A percentile compares a stretch with the other conserved stretches of the same genome.
phyloP scores from a whole-genome alignment of 2,113 vertebrate genomes.

The Coptodon bakossiorum region DNA sequence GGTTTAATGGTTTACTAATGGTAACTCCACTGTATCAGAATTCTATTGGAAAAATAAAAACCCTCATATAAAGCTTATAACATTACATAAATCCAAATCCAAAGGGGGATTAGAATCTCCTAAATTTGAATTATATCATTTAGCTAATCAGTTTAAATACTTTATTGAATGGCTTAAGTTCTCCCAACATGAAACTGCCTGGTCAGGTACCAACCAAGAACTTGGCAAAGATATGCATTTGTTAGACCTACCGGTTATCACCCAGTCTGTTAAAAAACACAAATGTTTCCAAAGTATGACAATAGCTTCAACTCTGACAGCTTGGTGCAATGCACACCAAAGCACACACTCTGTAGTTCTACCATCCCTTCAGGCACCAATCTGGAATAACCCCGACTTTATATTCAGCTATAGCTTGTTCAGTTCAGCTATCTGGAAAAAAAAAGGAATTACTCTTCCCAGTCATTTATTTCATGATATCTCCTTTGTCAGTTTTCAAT shows the following conservation, averaged over 20 bases:
- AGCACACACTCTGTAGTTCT: not conserved
- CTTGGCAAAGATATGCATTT: not conserved
- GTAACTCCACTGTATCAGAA: not conserved
- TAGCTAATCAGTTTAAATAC: not conserved
- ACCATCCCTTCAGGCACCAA: not conserved
- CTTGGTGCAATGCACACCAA: not conserved
- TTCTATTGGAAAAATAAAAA: not conserved
- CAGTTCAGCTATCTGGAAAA: not conserved
- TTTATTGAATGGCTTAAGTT: not conserved
- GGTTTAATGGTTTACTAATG: not conserved
- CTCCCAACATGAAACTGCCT: not conserved
- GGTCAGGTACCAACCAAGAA: not conserved
- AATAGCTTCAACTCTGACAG: not conserved
- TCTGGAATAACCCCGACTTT: not conserved
- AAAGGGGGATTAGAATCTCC: not conserved
- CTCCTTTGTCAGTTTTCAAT: not conserved
- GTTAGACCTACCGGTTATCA: not conserved
- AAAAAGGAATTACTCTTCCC: not conserved
- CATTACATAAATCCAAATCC: not conserved
- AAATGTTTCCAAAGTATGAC: not conserved
- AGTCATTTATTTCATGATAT: not conserved
- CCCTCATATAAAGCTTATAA: not conserved
- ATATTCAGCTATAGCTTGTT: not conserved
- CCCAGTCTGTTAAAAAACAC: not conserved
- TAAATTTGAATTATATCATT: rapidly evolving